A percentile compares a stretch with the other conserved stretches of the same genome.
These are phyloP conservation scores for Heliconius hermathena DNA, from an alignment of 1,140 invertebrate species.

Conservation along the genomic window DNA sequence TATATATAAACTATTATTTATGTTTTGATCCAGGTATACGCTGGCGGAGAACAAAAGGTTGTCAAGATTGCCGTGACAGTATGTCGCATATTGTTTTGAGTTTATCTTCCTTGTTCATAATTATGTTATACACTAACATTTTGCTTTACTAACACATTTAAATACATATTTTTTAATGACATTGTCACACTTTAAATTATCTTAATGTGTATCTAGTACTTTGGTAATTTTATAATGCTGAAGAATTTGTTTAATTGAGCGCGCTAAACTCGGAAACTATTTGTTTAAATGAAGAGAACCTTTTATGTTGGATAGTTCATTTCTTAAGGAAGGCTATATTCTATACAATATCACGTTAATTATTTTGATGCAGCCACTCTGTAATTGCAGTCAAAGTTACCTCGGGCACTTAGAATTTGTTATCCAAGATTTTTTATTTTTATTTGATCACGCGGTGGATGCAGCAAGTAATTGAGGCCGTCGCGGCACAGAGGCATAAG, in stretches of 20 bases:
- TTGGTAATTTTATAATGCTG: not conserved
- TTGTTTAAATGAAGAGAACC: not conserved
- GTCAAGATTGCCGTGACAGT: slow-evolving; percentile 30
- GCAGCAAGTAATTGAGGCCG: too few species aligned
- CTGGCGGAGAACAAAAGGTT: slow-evolving; percentile 24
- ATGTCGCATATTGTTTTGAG: slow-evolving; percentile 27
- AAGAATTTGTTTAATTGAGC: not conserved
- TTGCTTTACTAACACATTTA: not conserved
- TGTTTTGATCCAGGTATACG: slow-evolving; percentile 31
- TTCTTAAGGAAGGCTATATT: not conserved
- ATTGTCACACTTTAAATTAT: not conserved
- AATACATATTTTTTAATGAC: not conserved
- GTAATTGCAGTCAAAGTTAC: too few species aligned
- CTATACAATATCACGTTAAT: too few species aligned
- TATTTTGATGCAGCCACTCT: too few species aligned
- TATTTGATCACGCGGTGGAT: too few species aligned
- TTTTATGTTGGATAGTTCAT: too few species aligned
- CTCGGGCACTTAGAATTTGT: too few species aligned
- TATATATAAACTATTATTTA: slow-evolving; percentile 4
- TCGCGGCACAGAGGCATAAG: too few species aligned
- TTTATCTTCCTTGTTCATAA: not conserved
- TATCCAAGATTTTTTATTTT: too few species aligned
- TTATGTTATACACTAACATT: not conserved
- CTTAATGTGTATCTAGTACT: not conserved
- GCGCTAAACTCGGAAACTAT: not conserved